A percentile compares a stretch with the other conserved stretches of the same genome.
These are phyloP conservation scores for Antennarius maculatus DNA, from an alignment of 2,797 vertebrate species.

Conservation along the genomic window DNA sequence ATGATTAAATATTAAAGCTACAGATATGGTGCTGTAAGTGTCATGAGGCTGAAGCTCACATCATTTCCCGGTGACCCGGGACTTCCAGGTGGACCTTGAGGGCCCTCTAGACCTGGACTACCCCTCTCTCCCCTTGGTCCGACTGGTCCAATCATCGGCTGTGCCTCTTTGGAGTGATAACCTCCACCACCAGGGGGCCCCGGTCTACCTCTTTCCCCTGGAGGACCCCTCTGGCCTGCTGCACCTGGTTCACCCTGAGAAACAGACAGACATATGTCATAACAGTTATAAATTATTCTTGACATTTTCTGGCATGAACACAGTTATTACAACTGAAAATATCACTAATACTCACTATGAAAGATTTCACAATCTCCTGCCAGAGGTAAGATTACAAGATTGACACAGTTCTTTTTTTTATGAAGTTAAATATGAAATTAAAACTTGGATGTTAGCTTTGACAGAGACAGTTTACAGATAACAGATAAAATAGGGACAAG, in stretches of 20 bases:
- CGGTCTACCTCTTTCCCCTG: conserved; percentile 92
- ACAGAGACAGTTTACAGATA: too few species aligned
- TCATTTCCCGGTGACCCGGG: conserved; percentile 85
- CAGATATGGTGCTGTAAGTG: neutral
- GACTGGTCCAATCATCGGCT: conserved; percentile 85
- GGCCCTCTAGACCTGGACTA: conserved; percentile 81
- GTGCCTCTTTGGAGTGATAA: conserved; percentile 85
- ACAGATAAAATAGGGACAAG: too few species aligned
- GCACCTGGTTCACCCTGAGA: conserved; percentile 89
- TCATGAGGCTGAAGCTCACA: conserved; percentile 77
- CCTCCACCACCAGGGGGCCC: conserved; percentile 87
- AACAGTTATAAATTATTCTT: too few species aligned
- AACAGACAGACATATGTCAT: neutral
- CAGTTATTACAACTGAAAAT: neutral
- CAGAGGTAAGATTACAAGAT: neutral
- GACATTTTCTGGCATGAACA: neutral
- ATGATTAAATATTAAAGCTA: conserved; percentile 13
- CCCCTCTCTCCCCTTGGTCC: conserved; percentile 93
- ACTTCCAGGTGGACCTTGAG: conserved; percentile 81
- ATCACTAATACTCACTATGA: neutral
- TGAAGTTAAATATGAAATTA: too few species aligned
- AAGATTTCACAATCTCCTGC: neutral
- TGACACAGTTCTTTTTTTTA: neutral
- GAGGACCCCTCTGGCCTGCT: conserved; percentile 84
- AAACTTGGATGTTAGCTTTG: neutral